A percentile compares a stretch with the other conserved stretches of the same genome.
These are phyloP conservation scores for Pelodytes ibericus DNA, from an alignment of 2,797 vertebrate genomes.

Conservation along the genomic window DNA sequence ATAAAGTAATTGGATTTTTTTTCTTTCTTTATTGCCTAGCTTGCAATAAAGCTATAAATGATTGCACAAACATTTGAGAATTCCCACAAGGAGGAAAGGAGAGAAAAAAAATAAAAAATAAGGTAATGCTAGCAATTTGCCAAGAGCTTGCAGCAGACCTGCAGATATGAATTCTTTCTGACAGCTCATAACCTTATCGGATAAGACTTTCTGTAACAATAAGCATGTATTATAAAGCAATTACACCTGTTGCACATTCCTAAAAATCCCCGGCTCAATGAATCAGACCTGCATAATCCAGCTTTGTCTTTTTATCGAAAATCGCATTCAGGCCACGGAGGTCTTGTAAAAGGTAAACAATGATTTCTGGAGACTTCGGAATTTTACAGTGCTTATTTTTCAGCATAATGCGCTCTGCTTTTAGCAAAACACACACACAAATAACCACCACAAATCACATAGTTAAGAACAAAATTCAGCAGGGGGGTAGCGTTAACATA, in stretches of 20 bases:
- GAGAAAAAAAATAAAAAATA: conserved; percentile 12
- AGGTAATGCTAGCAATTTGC: conserved; percentile 62
- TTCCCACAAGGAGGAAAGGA: conserved; percentile 59
- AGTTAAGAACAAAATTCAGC: background rate
- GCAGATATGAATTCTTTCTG: conserved; percentile 59
- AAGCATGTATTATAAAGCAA: conserved; percentile 54
- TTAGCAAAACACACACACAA: background rate
- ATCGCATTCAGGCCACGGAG: conserved; percentile 2
- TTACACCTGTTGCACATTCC: conserved; percentile 50
- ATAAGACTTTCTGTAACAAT: conserved; percentile 57
- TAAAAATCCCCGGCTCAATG: conserved; percentile 25
- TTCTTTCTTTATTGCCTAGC: conserved; percentile 64
- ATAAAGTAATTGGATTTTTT: conserved; percentile 74
- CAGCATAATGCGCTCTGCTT: background rate
- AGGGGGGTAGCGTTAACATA: background rate
- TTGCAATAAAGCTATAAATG: conserved; percentile 67
- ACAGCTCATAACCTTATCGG: conserved; percentile 54
- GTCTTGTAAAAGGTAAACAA: conserved; percentile 13
- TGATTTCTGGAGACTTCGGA: background rate
- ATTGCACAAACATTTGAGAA: conserved; percentile 66
- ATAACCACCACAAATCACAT: background rate
- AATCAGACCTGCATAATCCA: conserved; percentile 31
- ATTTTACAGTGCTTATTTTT: conserved; percentile 21
- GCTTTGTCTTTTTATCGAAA: conserved; percentile 33
- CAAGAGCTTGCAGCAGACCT: conserved; percentile 57